phyloP scores from a whole-genome alignment of 2,888 invertebrate species.

The Trimorus sp. region DNA sequence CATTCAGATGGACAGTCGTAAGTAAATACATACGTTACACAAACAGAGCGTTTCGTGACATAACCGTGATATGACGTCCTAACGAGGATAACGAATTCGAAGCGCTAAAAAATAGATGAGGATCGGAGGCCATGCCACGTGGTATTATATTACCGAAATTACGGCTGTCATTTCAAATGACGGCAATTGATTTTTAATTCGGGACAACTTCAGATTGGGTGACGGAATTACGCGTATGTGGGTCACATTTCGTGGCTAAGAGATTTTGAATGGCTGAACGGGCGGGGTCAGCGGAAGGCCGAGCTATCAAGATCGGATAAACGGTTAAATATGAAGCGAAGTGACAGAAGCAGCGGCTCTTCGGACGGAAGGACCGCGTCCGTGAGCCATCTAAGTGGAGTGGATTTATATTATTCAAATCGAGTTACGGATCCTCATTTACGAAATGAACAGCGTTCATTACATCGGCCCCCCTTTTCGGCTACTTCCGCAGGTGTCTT shows the following conservation, averaged over 20 bases:
- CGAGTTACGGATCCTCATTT: constrained; percentile 49
- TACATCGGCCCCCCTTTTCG: background rate
- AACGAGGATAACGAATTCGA: no score
- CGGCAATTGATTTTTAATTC: constrained; percentile 23
- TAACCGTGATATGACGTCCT: no score
- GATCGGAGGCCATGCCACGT: background rate
- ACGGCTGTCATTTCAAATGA: constrained; percentile 11
- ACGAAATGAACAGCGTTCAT: constrained; percentile 30
- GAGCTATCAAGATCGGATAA: constrained; percentile 39
- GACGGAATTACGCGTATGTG: constrained; percentile 24
- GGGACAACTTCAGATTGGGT: background rate
- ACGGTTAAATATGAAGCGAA: constrained; percentile 48
- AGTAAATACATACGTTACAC: no score
- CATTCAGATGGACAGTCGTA: no score
- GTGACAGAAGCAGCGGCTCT: constrained; percentile 42
- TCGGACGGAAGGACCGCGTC: constrained; percentile 21
- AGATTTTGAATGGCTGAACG: constrained; percentile 29
- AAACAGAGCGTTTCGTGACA: no score
- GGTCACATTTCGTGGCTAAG: constrained; percentile 34
- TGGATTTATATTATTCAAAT: constrained; percentile 59
- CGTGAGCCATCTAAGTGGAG: constrained; percentile 35
- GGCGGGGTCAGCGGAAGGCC: constrained; percentile 30
- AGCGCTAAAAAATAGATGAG: no score
- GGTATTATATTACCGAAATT: constrained; percentile 1
- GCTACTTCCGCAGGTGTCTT: background rate